Evolutionary conservation across 2,888 invertebrate genomes (phyloP).

Genomic region (Fragum whitleyi): DNA sequence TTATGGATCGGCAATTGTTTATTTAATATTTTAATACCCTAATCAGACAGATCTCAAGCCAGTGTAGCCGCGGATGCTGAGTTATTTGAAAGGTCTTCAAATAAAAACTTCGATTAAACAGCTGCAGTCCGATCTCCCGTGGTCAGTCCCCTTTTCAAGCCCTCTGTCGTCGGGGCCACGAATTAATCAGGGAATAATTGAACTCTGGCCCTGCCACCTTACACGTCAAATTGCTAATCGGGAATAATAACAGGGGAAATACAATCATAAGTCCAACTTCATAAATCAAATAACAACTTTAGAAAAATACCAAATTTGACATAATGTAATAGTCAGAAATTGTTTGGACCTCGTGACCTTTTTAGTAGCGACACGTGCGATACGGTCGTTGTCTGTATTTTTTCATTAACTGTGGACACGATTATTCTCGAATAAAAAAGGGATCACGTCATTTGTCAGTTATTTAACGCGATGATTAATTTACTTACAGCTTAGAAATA

Average conservation of each 20-base stretch:
- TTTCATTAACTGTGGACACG: constrained; percentile 22
- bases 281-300: constrained; percentile 39
- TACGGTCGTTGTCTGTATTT: constrained; percentile 16
- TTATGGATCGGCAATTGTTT: constrained; percentile 48
- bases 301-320: constrained; percentile 35
- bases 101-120: constrained; percentile 34
- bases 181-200: constrained; percentile 25
- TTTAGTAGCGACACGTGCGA: constrained; percentile 12
- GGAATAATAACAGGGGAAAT: constrained; percentile 36
- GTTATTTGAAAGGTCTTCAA: constrained; percentile 48
- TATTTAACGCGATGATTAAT: constrained; percentile 22
- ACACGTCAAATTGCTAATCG: constrained; percentile 26
- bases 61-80: constrained; percentile 42
- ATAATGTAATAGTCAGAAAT: constrained; percentile 31
- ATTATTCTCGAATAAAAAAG: constrained; percentile 23
- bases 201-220: constrained; percentile 32
- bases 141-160: constrained; percentile 28
- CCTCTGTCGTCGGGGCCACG: not conserved
- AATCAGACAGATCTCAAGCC: constrained; percentile 41
- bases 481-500: too few relatives aligned
- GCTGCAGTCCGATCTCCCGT: constrained; percentile 31
- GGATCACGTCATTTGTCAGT: constrained; percentile 30
- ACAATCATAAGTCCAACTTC: constrained; percentile 36
- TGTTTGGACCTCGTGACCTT: constrained; percentile 21
- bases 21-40: constrained; percentile 49